Percentiles rank a stretch among this genome's conserved stretches.
These are phyloP conservation scores for Drosophila austrosaltans DNA, from an alignment of 2,888 invertebrate genomes.

Conservation along the genomic window DNA sequence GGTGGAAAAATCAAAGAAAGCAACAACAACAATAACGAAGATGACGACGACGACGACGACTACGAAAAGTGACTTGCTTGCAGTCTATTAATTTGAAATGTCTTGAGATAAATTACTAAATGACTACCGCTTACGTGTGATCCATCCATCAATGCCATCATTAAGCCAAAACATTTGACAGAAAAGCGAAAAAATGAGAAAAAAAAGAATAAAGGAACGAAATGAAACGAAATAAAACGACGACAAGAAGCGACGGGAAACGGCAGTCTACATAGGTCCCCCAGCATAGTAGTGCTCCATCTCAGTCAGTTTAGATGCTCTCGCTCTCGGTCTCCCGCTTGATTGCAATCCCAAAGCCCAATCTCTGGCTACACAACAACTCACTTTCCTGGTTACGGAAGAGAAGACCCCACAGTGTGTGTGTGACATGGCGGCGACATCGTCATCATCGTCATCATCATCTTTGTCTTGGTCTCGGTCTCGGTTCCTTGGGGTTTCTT, in stretches of 20 bases:
- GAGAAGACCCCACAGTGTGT: conserved; percentile 67
- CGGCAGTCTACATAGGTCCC: neutral
- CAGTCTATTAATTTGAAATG: conserved; percentile 79
- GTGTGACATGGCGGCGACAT: conserved; percentile 50
- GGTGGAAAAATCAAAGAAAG: conserved; percentile 43
- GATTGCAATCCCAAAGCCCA: conserved; percentile 36
- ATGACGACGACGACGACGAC: conserved; percentile 8
- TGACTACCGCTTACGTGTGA: conserved; percentile 79
- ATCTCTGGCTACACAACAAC: conserved; percentile 35
- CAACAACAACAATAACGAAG: neutral
- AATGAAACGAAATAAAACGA: conserved; percentile 35
- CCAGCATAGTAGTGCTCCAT: neutral
- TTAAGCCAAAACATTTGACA: conserved; percentile 79
- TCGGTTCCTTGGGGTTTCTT: conserved; percentile 36
- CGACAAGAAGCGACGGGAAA: conserved; percentile 28
- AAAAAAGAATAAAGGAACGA: neutral
- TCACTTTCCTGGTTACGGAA: conserved; percentile 43
- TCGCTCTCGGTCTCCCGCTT: conserved; percentile 1
- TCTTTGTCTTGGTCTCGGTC: conserved; percentile 27
- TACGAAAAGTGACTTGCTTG: conserved; percentile 23
- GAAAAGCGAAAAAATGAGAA: conserved; percentile 47
- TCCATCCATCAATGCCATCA: conserved; percentile 80
- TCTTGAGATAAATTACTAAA: conserved; percentile 77
- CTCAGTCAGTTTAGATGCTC: neutral
- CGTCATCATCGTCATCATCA: conserved; percentile 27